Evolutionary conservation across 1,140 invertebrate genomes (phyloP).

Genomic region (Drosophila tani): DNA sequence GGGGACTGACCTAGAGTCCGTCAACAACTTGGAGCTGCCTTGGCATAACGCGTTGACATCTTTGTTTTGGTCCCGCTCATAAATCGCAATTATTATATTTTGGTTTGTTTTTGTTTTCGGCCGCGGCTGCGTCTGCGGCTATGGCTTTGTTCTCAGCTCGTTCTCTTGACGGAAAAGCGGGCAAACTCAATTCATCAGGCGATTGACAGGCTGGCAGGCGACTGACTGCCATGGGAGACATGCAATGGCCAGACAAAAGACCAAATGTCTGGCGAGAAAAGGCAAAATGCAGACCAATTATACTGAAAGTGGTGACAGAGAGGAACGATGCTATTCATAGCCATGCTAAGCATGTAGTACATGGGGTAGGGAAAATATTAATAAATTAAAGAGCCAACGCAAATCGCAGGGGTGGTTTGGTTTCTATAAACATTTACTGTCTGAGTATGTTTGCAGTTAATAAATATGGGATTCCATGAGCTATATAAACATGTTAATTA

Average conservation of each 20-base stretch:
- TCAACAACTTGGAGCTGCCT: conserved; percentile 44
- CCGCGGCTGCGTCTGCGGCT: no score
- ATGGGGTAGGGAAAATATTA: conserved; percentile 14
- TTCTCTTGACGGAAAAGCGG: conserved; percentile 50
- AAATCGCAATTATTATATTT: conserved; percentile 38
- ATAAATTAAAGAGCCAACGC: background rate
- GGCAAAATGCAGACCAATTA: conserved; percentile 44
- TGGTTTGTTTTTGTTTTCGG: conserved; percentile 20
- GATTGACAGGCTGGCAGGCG: conserved; percentile 56
- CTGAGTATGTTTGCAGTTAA: conserved; percentile 3
- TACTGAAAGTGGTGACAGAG: conserved; percentile 26
- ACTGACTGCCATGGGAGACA: conserved; percentile 23
- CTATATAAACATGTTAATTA: background rate
- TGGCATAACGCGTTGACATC: conserved; percentile 44
- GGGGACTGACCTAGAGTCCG: conserved; percentile 48
- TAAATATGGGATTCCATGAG: background rate
- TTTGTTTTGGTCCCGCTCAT: conserved; percentile 44
- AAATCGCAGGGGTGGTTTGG: background rate
- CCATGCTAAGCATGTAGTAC: conserved; percentile 5
- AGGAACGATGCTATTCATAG: conserved; percentile 29
- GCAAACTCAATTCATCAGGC: conserved; percentile 68
- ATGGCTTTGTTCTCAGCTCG: conserved; percentile 21
- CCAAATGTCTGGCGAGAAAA: conserved; percentile 37
- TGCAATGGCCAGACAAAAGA: conserved; percentile 29
- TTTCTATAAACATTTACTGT: conserved; percentile 11